Conservation (phyloP, 2,113 vertebrate genomes). For the Sminthopsis crassicaudata region DNA sequence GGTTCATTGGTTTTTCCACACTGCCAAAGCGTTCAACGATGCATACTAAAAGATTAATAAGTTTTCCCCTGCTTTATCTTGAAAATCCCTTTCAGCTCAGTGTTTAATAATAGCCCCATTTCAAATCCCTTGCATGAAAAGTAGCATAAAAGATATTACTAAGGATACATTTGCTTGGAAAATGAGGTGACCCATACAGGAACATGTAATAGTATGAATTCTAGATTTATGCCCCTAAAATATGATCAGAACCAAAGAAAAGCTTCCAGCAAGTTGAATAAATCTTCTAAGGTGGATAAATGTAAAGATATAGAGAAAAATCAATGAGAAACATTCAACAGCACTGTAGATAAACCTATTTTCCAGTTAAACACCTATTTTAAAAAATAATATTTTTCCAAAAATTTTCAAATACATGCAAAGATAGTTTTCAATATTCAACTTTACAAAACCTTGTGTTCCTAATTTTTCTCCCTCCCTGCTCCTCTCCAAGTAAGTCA, state of each 20-base stretch:
- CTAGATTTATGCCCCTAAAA: not conserved
- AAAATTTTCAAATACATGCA: too few species aligned
- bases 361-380: too few species aligned
- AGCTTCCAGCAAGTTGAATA: not conserved
- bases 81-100: not conserved
- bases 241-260: not conserved
- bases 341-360: too few species aligned
- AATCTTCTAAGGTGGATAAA: not conserved
- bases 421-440: too few species aligned
- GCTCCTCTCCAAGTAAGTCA: too few species aligned
- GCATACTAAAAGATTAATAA: not conserved
- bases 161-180: not conserved
- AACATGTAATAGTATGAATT: not conserved
- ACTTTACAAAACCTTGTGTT: too few species aligned
- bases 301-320: not conserved
- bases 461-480: too few species aligned
- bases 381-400: too few species aligned
- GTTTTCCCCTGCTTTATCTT: not conserved
- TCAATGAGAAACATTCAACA: not conserved
- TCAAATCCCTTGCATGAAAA: not conserved
- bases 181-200: not conserved
- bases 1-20: not conserved
- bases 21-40: not conserved
- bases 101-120: not conserved
- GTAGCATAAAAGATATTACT: not conserved